Evolutionary conservation across 2,113 vertebrate genomes (phyloP), one percentile per base, ranked within the genome.

Genomic region (Cinclus mexicanus): DNA sequence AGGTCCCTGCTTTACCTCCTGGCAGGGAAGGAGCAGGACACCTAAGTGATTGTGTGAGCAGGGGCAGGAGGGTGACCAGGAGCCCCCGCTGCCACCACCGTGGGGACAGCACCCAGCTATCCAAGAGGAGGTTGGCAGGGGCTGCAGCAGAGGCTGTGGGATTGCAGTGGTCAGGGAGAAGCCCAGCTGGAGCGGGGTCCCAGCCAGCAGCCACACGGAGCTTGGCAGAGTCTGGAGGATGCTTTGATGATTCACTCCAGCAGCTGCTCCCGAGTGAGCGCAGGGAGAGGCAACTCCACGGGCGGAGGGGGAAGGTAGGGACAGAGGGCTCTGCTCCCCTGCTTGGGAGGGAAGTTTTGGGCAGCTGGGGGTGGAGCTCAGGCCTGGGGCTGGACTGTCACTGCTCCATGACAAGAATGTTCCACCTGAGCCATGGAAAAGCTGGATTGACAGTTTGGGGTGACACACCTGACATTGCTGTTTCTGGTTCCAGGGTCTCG

Each of bases 181-280:
- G 63, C 59, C 4, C 86, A 83, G 91, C 77, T 79, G 91, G 93
- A 89, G 81, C 33, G 0, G 80, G n/a, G 80, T 1, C 18, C 59
- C 28, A 37, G 89, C 49, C 92, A 81, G 92, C 29, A 93, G 83
- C 47, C 4, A 0, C 47, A n/a, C 7, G 9, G 42, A 71, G 94
- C 93, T 91, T 93, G 95, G 95, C 93, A 82, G 84, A 52, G 83
- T 1, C 57, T 33, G 37, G 70, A 67, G 89, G 87, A 83, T 78
- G 89, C 91, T 47, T 63, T 7, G 31, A n/a, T 78, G 93, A 87
- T 81, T 89, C 91, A 63, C 55, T 55, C 6, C 7, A 2, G 92
- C 94, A 85, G 95, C 94, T 88, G 95, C 3, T 94, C 57, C 83
- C 2, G 0, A 24, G 75, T 0, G 12, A 74, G 69, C 9, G 0